Evolutionary conservation across 2,797 vertebrate genomes (phyloP).

Genomic region (Erpetoichthys calabaricus): DNA sequence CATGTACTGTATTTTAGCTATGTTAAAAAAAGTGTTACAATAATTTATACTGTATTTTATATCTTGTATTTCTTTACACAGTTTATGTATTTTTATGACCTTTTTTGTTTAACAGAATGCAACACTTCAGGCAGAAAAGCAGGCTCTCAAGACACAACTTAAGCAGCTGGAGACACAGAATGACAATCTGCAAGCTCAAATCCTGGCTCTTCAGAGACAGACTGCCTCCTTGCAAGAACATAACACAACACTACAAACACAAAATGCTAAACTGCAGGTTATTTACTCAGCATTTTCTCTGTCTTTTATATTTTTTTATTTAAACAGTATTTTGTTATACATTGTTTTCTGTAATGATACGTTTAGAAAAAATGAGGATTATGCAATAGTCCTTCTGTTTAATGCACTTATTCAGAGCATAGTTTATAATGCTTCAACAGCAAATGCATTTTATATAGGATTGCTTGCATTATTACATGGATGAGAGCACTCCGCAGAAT

Average conservation of each 20-base stretch:
- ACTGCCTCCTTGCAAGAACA: constrained; percentile 84
- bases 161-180: constrained; percentile 91
- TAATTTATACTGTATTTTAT: too few relatives aligned
- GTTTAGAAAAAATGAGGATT: not conserved
- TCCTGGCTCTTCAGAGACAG: constrained; percentile 84
- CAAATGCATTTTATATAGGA: too few relatives aligned
- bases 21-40: too few relatives aligned
- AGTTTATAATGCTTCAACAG: too few relatives aligned
- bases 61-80: too few relatives aligned
- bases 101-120: constrained; percentile 63
- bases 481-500: too few relatives aligned
- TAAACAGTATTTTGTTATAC: not conserved
- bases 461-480: too few relatives aligned
- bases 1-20: too few relatives aligned
- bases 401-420: not conserved
- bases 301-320: constrained; percentile 5
- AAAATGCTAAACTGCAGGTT: constrained; percentile 95
- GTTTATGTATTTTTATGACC: constrained; percentile 10
- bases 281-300: constrained; percentile 11
- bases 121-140: constrained; percentile 91
- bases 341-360: not conserved
- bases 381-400: not conserved
- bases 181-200: constrained; percentile 90
- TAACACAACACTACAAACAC: constrained; percentile 82
- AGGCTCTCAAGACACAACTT: constrained; percentile 80